phyloP scores from a whole-genome alignment of 2,888 invertebrate genomes.

The Dolichomitus sp. region DNA sequence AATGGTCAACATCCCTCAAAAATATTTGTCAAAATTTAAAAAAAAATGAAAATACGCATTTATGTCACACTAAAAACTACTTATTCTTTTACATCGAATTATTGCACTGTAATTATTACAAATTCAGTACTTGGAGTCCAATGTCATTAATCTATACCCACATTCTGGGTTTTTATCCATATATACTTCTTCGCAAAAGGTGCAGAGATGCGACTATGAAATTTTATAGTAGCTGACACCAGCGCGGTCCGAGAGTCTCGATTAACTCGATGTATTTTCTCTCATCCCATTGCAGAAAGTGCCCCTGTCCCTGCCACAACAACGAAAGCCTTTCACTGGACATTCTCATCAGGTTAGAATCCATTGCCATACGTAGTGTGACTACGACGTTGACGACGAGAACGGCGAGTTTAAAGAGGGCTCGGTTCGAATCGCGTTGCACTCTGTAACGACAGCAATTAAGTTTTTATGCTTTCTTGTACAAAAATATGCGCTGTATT shows the following conservation, averaged over 20 bases:
- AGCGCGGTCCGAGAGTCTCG: constrained; percentile 53
- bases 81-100: background rate
- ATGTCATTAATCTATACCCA: background rate
- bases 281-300: constrained; percentile 77
- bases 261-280: constrained; percentile 80
- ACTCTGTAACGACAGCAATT: background rate
- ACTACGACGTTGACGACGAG: constrained; percentile 57
- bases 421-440: background rate
- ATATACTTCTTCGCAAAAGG: background rate
- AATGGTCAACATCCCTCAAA: background rate
- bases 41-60: background rate
- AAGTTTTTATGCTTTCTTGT: constrained; percentile 7
- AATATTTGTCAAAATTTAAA: background rate
- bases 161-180: background rate
- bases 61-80: background rate
- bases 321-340: constrained; percentile 83
- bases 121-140: background rate
- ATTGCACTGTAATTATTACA: background rate
- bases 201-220: background rate
- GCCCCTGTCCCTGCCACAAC: constrained; percentile 83
- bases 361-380: constrained; percentile 55
- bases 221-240: constrained; percentile 30
- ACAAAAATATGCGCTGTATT: background rate
- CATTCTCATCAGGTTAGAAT: constrained; percentile 84
- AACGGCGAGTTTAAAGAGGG: constrained; percentile 36